Evolutionary conservation across 2,113 vertebrate species (phyloP), one percentile per base, ranked within the genome.

Genomic region (Cochlearius cochlearius): DNA sequence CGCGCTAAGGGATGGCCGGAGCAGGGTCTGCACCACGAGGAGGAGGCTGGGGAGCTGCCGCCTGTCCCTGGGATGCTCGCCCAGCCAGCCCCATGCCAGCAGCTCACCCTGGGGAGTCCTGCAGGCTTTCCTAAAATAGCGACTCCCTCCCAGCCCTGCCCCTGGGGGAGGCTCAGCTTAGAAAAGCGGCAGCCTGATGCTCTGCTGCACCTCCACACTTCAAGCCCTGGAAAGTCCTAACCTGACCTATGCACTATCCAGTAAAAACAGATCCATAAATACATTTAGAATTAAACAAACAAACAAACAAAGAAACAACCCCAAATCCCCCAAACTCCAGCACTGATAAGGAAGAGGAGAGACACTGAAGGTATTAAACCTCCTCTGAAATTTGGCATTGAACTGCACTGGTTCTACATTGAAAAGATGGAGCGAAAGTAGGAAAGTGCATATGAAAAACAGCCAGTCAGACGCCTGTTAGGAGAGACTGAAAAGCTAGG

Each of bases 1-100:
- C 0, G 0, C 0, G 2, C 15, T 32, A 60, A 50, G 14, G 26
- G 15, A 2, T 3, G 69, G 58, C 19, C 0, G 0, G 62, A 59
- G 59, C 27, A 88, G 13, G 7, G 53, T 63, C 34, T 62, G 49
- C 12, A 4, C 47, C 5, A 3, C 12, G 30, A 21, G 19, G 19
- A 60, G 1, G 2, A 66, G 43, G 38, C 18, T 1, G 1, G 32
- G 34, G 32, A 86, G 22, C 47, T 39, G 43, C 58, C 58, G 41
- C 23, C 29, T n/a, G 12, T 47, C 32, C 34, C 47, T 7, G 4
- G 39, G 43, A 63, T 49, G 32, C 11, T 58, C 8, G 32, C 9
- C 10, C 1, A 3, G 32, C n/a, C 73, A 19, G 10, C 30, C 45
- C n/a, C 29, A 30, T 45, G 38, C 43, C 38, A 59, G 53, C 49